These are phyloP conservation scores for Oreonectes daqikongensis DNA, from an alignment of 2,797 vertebrate species.

Conservation along the genomic window DNA sequence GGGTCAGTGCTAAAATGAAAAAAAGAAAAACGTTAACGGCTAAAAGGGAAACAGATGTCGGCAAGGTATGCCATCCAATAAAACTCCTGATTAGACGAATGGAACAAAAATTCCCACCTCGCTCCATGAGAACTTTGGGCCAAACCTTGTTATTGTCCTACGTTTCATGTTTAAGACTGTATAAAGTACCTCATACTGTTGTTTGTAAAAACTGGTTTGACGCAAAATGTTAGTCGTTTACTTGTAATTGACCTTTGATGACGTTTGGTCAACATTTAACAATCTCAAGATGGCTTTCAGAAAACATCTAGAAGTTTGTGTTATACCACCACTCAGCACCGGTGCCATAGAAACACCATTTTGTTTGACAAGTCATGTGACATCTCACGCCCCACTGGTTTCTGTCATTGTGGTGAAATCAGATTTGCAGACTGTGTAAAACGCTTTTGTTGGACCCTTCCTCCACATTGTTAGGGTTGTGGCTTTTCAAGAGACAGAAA, in stretches of 20 bases:
- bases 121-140: conserved; percentile 31
- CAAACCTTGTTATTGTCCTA: not conserved
- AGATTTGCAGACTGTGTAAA: conserved; percentile 22
- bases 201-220: not conserved
- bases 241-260: not conserved
- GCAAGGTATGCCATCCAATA: conserved; percentile 53
- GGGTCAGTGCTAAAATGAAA: conserved; percentile 25
- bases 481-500: conserved; percentile 26
- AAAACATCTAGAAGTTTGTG: conserved; percentile 11
- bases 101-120: conserved; percentile 46
- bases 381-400: not conserved
- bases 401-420: not conserved
- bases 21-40: conserved; percentile 32
- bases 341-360: conserved; percentile 31
- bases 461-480: not conserved
- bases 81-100: conserved; percentile 49
- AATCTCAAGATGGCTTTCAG: not conserved
- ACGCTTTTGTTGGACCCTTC: conserved; percentile 35
- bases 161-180: conserved; percentile 2
- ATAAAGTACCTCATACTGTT: not conserved
- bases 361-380: conserved; percentile 35
- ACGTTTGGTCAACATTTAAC: not conserved
- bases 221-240: not conserved
- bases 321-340: conserved; percentile 10
- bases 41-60: conserved; percentile 55